Conservation (phyloP, 2,888 invertebrate genomes). For the Laothoe populi region DNA sequence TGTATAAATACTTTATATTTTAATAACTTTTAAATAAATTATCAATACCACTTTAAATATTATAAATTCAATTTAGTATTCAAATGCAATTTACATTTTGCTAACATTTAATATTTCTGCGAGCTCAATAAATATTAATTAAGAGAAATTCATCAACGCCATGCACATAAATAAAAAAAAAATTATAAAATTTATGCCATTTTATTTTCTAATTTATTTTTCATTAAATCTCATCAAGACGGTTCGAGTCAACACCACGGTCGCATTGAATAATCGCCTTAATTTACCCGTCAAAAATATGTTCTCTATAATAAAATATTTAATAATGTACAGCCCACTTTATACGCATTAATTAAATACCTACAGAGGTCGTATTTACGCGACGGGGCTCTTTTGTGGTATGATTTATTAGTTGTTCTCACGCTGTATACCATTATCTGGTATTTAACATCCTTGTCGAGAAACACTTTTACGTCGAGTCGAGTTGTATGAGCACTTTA, state of each 20-base stretch:
- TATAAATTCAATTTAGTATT: too few species aligned
- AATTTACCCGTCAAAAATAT: conserved; percentile 9
- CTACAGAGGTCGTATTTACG: conserved; percentile 34
- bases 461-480: background rate
- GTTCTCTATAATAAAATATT: conserved; percentile 12
- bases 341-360: conserved; percentile 38
- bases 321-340: conserved; percentile 31
- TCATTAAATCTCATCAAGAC: background rate
- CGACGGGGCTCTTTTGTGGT: conserved; percentile 31
- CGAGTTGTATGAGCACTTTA: background rate
- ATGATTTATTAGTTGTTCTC: conserved; percentile 36
- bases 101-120: background rate
- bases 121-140: background rate
- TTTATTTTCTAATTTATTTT: background rate
- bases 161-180: background rate
- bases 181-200: background rate
- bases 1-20: too few species aligned
- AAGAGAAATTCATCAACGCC: background rate
- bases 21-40: too few species aligned
- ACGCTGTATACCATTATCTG: conserved; percentile 2
- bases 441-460: conserved; percentile 1
- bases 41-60: too few species aligned
- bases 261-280: conserved; percentile 10
- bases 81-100: too few species aligned
- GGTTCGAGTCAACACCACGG: too few species aligned